Conservation (phyloP, 2,113 vertebrate species). For the Solea solea region DNA sequence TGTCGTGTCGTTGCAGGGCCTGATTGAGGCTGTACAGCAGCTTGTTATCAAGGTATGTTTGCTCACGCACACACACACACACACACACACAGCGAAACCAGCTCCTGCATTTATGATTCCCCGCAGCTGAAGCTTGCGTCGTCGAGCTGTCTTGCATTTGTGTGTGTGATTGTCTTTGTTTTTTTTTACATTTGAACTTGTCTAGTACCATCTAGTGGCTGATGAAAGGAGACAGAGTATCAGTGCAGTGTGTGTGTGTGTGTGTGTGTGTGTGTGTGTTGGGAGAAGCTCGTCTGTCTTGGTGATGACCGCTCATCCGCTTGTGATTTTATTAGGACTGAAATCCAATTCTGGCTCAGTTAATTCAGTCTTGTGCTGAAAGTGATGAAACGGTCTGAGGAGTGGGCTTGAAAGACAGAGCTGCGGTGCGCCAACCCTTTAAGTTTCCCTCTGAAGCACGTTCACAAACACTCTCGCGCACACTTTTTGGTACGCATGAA, state of each 20-base stretch:
- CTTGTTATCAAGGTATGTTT: constrained; percentile 78
- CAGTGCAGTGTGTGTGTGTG: not conserved
- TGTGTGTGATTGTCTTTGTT: not conserved
- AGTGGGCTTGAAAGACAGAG: not conserved
- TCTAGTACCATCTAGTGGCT: constrained; percentile 59
- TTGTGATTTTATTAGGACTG: constrained; percentile 45
- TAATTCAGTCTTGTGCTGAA: constrained; percentile 43
- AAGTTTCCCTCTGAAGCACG: not conserved
- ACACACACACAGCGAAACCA: not conserved
- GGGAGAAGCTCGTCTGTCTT: constrained; percentile 13
- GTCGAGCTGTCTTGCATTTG: not conserved
- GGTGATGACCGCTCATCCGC: constrained; percentile 33
- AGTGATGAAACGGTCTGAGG: constrained; percentile 23
- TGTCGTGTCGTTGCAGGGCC: constrained; percentile 74
- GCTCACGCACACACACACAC: not conserved
- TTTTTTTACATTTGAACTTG: not conserved
- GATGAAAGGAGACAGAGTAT: not conserved
- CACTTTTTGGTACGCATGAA: not conserved
- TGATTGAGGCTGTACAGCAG: constrained; percentile 82
- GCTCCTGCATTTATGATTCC: not conserved
- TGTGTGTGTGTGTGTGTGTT: no score
- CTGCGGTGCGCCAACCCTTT: not conserved
- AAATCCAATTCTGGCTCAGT: constrained; percentile 42
- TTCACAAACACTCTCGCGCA: not conserved
- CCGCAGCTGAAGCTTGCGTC: not conserved